A percentile compares a stretch with the other conserved stretches of the same genome.
phyloP scores from a whole-genome alignment of 92 coral and sea anemone species.

The Heliopora coerulea region DNA sequence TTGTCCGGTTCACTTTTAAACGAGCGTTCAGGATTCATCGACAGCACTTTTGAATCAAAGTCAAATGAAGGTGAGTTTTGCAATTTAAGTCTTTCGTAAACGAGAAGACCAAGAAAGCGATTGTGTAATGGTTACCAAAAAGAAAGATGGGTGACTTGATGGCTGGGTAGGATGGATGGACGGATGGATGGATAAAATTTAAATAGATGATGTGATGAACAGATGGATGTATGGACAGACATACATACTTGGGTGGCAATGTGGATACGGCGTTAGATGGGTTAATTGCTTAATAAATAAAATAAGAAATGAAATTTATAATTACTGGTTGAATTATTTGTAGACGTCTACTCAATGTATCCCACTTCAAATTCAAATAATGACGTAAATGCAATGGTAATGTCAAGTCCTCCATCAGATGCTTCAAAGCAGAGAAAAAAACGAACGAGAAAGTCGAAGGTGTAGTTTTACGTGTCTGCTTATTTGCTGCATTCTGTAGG shows the following conservation, averaged over 20 bases:
- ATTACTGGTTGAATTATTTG: background rate
- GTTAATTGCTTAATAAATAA: too few relatives aligned
- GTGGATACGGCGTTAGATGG: too few relatives aligned
- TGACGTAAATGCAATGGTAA: background rate
- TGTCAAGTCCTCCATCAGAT: conserved; percentile 3
- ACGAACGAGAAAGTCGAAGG: conserved; percentile 34
- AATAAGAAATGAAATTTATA: too few relatives aligned
- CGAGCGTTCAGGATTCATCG: conserved; percentile 5
- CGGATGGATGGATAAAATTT: too few relatives aligned
- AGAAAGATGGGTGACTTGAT: too few relatives aligned
- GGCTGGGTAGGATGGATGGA: too few relatives aligned
- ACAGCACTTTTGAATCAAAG: conserved; percentile 5
- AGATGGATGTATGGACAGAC: too few relatives aligned
- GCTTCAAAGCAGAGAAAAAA: conserved; percentile 11
- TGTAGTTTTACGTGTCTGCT: background rate
- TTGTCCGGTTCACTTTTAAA: conserved; percentile 14
- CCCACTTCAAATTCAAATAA: conserved; percentile 6
- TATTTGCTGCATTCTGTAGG: background rate
- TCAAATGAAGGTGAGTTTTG: conserved; percentile 30
- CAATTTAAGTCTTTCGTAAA: too few relatives aligned
- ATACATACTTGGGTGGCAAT: too few relatives aligned
- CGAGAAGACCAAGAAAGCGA: too few relatives aligned
- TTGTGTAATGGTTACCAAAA: too few relatives aligned
- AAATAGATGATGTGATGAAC: too few relatives aligned
- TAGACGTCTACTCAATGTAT: conserved; percentile 13